Evolutionary conservation across 2,797 vertebrate species (phyloP).

Genomic region (Kryptopterus vitreolus): DNA sequence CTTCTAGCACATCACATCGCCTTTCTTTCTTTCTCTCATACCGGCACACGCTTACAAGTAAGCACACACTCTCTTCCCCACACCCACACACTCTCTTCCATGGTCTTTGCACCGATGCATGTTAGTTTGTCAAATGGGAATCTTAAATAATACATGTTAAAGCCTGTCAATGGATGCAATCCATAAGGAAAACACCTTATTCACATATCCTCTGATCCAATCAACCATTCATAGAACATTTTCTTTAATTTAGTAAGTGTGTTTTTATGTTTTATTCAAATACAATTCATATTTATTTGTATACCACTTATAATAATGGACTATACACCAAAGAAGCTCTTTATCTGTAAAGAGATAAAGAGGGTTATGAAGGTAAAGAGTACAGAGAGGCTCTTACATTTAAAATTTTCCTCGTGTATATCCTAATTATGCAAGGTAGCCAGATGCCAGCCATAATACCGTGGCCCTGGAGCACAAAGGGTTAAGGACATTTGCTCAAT

Average conservation of each 20-base stretch:
- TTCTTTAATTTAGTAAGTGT: neutral
- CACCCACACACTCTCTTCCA: neutral
- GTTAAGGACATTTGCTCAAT: too few relatives aligned
- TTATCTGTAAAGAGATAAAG: too few relatives aligned
- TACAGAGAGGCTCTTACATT: too few relatives aligned
- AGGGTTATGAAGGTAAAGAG: too few relatives aligned
- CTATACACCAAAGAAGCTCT: too few relatives aligned
- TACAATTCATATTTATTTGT: too few relatives aligned
- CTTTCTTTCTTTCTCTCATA: slow-evolving; percentile 34
- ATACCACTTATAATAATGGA: too few relatives aligned
- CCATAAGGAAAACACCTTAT: neutral
- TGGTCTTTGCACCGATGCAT: neutral
- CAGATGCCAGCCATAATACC: too few relatives aligned
- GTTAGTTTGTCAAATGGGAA: neutral
- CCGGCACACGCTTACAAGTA: neutral
- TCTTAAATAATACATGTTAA: neutral
- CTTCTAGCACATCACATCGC: neutral
- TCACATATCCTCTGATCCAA: neutral
- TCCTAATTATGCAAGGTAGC: too few relatives aligned
- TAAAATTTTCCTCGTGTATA: too few relatives aligned
- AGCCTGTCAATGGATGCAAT: neutral
- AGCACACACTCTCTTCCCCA: neutral
- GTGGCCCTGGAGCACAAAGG: too few relatives aligned
- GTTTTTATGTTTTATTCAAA: neutral
- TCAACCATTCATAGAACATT: neutral